These are phyloP conservation scores for Glyphotaelius pellucidus DNA, from an alignment of 2,888 invertebrate species.

Conservation along the genomic window DNA sequence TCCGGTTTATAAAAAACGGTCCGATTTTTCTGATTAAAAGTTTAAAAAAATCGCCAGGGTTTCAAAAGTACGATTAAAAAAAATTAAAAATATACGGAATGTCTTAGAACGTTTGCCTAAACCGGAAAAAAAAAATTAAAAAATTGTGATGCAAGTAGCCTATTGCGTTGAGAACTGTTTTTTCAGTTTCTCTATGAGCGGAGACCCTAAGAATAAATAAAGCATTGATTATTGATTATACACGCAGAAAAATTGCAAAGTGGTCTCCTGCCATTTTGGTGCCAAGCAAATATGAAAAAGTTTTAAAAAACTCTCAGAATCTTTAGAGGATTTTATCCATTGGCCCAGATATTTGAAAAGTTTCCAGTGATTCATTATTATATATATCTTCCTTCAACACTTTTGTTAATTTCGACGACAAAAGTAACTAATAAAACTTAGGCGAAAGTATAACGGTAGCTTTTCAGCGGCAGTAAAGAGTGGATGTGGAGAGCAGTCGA, in stretches of 20 bases:
- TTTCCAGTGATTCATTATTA: conserved; percentile 32
- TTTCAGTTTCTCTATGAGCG: no score
- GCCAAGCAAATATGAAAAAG: not conserved
- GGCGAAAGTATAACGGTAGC: not conserved
- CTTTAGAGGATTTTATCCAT: conserved; percentile 5
- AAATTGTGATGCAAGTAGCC: no score
- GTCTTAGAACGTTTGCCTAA: no score
- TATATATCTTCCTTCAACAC: conserved; percentile 27
- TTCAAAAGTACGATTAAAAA: no score
- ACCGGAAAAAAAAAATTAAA: no score
- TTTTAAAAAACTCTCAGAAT: not conserved
- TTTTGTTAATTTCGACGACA: conserved; percentile 25
- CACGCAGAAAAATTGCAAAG: not conserved
- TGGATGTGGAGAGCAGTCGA: conserved; percentile 14
- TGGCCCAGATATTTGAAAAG: conserved; percentile 30
- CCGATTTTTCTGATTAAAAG: no score
- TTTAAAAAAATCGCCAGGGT: no score
- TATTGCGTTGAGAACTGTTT: no score
- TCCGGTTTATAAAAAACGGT: no score
- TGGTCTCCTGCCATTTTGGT: not conserved
- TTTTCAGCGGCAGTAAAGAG: not conserved
- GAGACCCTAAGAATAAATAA: no score
- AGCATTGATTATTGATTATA: not conserved
- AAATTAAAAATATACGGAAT: no score
- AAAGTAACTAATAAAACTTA: conserved; percentile 21